These are phyloP conservation scores for Asbolus verrucosus DNA, from an alignment of 1,140 invertebrate species.

Conservation along the genomic window DNA sequence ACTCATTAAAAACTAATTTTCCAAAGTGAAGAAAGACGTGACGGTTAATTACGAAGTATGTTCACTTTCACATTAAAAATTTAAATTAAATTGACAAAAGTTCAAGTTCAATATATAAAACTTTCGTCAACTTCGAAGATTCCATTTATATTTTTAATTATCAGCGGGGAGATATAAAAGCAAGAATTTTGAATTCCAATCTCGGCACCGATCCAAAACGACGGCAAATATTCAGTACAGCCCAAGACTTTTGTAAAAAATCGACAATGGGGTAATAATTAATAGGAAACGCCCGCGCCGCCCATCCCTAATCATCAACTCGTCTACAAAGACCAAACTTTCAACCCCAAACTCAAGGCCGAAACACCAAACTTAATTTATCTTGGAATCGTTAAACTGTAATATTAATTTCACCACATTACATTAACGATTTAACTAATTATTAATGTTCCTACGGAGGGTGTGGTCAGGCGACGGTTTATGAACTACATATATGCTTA, in stretches of 20 bases:
- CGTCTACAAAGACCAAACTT: conserved; percentile 20
- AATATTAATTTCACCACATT: conserved; percentile 22
- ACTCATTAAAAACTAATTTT: conserved; percentile 46
- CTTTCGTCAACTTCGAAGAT: conserved; percentile 6
- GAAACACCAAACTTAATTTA: conserved; percentile 33
- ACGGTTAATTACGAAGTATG: conserved; percentile 44
- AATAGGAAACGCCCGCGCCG: conserved; percentile 14
- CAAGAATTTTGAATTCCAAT: conserved; percentile 34
- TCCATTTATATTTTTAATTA: conserved; percentile 44
- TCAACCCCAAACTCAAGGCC: background rate
- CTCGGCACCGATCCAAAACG: background rate
- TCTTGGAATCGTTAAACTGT: background rate
- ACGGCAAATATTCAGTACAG: conserved; percentile 17
- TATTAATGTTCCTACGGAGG: too few relatives aligned
- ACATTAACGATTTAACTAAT: too few relatives aligned
- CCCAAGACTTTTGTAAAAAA: conserved; percentile 31
- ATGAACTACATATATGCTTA: too few relatives aligned
- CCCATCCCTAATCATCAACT: conserved; percentile 7
- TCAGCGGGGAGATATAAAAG: conserved; percentile 17
- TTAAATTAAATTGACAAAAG: conserved; percentile 46
- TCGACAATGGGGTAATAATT: conserved; percentile 27
- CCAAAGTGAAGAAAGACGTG: conserved; percentile 41
- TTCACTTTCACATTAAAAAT: conserved; percentile 41
- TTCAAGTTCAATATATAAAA: conserved; percentile 24
- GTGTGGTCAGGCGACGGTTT: too few relatives aligned